Percentiles rank a stretch among this genome's conserved stretches.
These are phyloP conservation scores for Amyelois transitella DNA, from an alignment of 1,140 invertebrate species.

Conservation along the genomic window DNA sequence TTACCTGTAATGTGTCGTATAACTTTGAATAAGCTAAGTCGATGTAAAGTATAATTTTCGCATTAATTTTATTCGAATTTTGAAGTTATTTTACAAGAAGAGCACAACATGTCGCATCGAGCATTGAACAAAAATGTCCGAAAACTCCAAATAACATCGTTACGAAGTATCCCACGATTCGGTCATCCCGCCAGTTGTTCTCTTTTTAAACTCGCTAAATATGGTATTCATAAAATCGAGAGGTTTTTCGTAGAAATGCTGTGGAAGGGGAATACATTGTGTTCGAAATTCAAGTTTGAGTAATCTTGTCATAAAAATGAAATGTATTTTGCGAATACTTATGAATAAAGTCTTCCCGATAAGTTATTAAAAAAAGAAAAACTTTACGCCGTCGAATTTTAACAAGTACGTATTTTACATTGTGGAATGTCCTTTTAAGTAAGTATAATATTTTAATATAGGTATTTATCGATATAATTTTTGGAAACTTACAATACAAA, in stretches of 20 bases:
- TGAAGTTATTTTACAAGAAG: background rate
- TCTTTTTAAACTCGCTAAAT: constrained; percentile 34
- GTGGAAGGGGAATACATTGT: background rate
- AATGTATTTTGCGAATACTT: background rate
- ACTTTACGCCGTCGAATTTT: too few species aligned
- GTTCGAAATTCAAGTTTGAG: background rate
- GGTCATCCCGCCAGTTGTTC: background rate
- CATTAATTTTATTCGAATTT: background rate
- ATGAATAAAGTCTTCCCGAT: too few species aligned
- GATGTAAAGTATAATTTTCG: constrained; percentile 4
- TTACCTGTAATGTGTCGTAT: background rate
- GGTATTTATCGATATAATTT: too few species aligned
- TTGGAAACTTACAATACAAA: too few species aligned
- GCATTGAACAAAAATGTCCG: background rate
- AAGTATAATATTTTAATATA: too few species aligned
- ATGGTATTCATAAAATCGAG: constrained; percentile 44
- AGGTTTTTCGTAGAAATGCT: constrained; percentile 37
- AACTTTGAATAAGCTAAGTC: background rate
- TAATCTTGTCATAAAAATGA: background rate
- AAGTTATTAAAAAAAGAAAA: too few species aligned
- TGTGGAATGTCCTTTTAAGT: too few species aligned
- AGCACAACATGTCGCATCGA: background rate
- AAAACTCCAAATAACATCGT: constrained; percentile 1
- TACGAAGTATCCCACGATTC: constrained; percentile 8
- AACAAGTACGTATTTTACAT: too few species aligned